These are phyloP conservation scores for Apoda limacodes DNA, from an alignment of 2,888 invertebrate species.

Conservation along the genomic window DNA sequence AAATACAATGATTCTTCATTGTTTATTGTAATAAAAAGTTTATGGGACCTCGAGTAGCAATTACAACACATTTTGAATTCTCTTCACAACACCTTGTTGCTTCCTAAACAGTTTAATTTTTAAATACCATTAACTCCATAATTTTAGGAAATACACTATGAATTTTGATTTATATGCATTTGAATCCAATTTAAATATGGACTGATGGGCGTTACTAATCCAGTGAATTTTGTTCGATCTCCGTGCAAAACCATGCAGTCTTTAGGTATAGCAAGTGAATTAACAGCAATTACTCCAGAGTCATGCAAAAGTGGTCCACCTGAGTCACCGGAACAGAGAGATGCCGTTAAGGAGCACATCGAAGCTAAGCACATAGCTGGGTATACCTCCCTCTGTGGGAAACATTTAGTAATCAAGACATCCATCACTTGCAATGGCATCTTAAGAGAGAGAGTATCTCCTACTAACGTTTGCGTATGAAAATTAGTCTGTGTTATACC, in stretches of 20 bases:
- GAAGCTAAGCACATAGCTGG: not conserved
- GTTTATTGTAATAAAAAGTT: too few species aligned
- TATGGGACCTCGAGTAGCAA: too few species aligned
- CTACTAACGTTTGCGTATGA: not conserved
- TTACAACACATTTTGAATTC: too few species aligned
- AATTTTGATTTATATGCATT: not conserved
- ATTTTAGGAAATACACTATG: too few species aligned
- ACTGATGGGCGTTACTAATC: not conserved
- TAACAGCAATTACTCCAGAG: not conserved
- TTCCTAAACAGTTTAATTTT: too few species aligned
- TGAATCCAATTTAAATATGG: not conserved
- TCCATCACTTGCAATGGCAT: not conserved
- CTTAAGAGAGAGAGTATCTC: not conserved
- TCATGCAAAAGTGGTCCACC: not conserved
- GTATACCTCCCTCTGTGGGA: not conserved
- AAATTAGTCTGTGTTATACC: not conserved
- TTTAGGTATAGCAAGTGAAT: not conserved
- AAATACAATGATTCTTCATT: too few species aligned
- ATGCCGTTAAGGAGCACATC: not conserved
- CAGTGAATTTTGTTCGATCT: not conserved
- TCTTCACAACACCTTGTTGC: too few species aligned
- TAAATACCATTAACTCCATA: too few species aligned
- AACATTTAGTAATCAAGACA: not conserved
- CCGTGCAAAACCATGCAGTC: not conserved
- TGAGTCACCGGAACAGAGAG: not conserved